Base-by-base conservation (phyloP, 2,888 invertebrate species). In the Lysandra bellargus region DNA sequence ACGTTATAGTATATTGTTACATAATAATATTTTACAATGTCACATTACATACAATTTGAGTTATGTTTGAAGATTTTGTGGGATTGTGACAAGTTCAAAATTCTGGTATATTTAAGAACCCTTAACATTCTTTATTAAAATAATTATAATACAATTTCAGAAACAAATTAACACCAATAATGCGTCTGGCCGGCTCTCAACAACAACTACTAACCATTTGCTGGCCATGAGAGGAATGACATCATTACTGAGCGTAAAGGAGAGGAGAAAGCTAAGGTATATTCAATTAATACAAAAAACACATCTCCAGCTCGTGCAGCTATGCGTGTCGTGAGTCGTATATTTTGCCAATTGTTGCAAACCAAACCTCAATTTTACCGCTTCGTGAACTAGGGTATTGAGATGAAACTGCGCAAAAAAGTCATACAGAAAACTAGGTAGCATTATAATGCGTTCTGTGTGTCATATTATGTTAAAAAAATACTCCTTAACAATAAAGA, bases 191-290 rank as follows among this genome's bases (percentile, higher is more conserved):
- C 89, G 88, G 40, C 86, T 95, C 72, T 91, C 93, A 53, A 86
- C 89, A 6, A 88, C 89, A 80, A 90, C 93, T 3, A 87, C 94
- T 17, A 94, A 94, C 82, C 90, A 92, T 81, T 83, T 95, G 80
- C 86, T 95, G 49, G 91, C 91, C 1, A 86, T 88, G 85, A 87
- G 92, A 17, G 93, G 94, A 4, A 91, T 93, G 90, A 87, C 91
- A 2, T 84, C 89, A 14, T 80, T 94, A 23, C 85, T 95, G 57
- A 87, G 90, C 33, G 85, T 91, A 64, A 89, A 89, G 76, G 95
- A 95, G 80, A 87, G 92, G 17, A 88, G 91, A 81, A 90, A 84
- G 84, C 89, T 95, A 53, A 91, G 94, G 95, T 94, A 80, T 80
- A 78, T 6, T 76, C 1, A 72, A 57, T 2, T 73, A 78, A 53